Percentiles rank a stretch among this genome's conserved stretches.
phyloP scores from a whole-genome alignment of 2,888 invertebrate genomes.

The Aspidiotus destructor region DNA sequence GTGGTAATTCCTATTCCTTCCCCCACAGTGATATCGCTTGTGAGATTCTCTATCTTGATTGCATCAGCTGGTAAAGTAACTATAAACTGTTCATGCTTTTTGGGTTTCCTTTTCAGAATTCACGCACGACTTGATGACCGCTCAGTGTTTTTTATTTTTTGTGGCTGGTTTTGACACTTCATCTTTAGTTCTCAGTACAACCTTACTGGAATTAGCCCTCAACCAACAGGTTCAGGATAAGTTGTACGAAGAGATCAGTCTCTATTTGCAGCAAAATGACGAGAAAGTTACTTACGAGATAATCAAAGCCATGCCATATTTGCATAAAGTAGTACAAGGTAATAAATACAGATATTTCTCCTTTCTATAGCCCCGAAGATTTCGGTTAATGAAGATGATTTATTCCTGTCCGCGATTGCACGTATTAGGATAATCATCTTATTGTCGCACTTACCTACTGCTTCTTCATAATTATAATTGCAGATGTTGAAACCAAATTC shows the following conservation, averaged over 20 bases:
- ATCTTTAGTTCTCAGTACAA: constrained; percentile 51
- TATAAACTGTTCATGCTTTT: neutral
- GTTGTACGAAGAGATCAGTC: constrained; percentile 45
- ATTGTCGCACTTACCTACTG: too few species aligned
- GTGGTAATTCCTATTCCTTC: too few species aligned
- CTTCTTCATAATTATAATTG: too few species aligned
- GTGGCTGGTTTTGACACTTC: constrained; percentile 56
- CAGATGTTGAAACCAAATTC: too few species aligned
- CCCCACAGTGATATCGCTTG: too few species aligned
- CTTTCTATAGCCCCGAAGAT: too few species aligned
- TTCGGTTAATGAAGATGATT: too few species aligned
- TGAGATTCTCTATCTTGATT: neutral
- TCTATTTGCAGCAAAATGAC: constrained; percentile 43
- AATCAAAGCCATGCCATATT: constrained; percentile 49
- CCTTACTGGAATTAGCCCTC: constrained; percentile 48
- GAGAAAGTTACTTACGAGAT: constrained; percentile 49
- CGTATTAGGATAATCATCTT: too few species aligned
- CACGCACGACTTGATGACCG: constrained; percentile 46
- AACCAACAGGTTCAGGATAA: constrained; percentile 47
- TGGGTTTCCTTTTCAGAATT: constrained; percentile 36
- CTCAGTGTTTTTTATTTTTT: constrained; percentile 51
- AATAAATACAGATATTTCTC: constrained; percentile 20
- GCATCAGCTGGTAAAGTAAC: too few species aligned
- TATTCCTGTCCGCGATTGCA: too few species aligned
- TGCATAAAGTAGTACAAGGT: constrained; percentile 51